Base-by-base conservation (phyloP, 2,797 vertebrate species). In the Mionectes olivaceus region DNA sequence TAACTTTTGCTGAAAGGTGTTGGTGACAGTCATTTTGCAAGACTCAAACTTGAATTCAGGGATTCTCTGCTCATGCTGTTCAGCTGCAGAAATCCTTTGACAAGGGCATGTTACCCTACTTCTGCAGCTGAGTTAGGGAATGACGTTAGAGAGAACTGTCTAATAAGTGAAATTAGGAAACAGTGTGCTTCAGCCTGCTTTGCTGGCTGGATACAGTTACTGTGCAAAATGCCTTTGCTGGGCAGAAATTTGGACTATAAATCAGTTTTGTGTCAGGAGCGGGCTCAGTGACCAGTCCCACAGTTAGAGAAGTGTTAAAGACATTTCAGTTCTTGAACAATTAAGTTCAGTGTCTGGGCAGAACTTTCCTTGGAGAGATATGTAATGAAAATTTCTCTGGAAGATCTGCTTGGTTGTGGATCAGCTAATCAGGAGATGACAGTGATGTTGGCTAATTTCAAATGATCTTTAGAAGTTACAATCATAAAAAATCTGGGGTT, bases 91-190 rank as follows among this genome's bases (percentile, higher is more conserved):
- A 89, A 69, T 83, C 59, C 73, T 95, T 75, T 90, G 59, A 69
- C 85, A 90, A 88, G 65, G 93, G 57, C 69, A 44, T 6, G 43
- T 81, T 95, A 89, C 55, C 73, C 76, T 94, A 55, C 50, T 93
- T 96, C 70, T 86, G 73, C 61, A 86, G 43, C 59, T 91, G 79
- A 93, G 71, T 80, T 93, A 69, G 50, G 17, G 81, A 65, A 86
- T 84, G 52, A 65, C 41, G 16, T 88, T 78, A 82, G 80, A 74
- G 77, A 63, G 76, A 86, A 73, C 74, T 88, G 64, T 73, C 67
- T 84, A 82, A 33, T 70, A 78, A 73, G 63, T 83, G 86, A 78
- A 95, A 79, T 81, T 52, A 39, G 83, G 67, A 76, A 86, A 27
- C 50, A 3, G 18, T 43, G 53, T 90, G 52, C 59, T 96, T 65